phyloP scores from a whole-genome alignment of 2,113 vertebrate genomes.

The Falco punctatus region DNA sequence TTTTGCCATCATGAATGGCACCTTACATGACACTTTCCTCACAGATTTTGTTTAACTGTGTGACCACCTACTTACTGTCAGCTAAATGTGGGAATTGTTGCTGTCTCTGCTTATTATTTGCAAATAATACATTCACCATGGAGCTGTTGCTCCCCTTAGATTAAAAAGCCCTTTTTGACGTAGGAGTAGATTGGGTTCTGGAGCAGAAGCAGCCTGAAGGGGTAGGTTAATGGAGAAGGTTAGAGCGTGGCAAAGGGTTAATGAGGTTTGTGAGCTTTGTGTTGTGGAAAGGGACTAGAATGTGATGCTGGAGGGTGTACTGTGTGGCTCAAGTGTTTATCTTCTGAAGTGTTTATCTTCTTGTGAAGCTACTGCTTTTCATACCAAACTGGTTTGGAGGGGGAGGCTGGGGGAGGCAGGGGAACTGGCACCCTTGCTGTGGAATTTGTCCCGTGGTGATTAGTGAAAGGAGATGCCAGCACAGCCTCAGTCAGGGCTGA shows the following conservation, averaged over 20 bases:
- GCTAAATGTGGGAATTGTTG: neutral
- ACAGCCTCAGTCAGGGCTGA: neutral
- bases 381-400: neutral
- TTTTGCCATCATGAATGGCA: neutral
- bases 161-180: neutral
- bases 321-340: neutral
- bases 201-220: neutral
- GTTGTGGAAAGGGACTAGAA: neutral
- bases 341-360: neutral
- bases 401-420: neutral
- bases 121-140: neutral
- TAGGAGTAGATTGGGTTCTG: neutral
- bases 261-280: neutral
- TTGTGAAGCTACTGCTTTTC: neutral
- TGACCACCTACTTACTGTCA: slow-evolving; percentile 21
- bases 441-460: neutral
- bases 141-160: neutral
- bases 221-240: neutral
- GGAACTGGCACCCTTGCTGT: neutral
- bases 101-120: slow-evolving; percentile 11
- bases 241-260: neutral
- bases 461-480: neutral
- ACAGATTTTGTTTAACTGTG: neutral
- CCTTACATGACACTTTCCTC: neutral
- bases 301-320: neutral